phyloP scores from a whole-genome alignment of 2,113 vertebrate genomes.

The Tetrax tetrax region DNA sequence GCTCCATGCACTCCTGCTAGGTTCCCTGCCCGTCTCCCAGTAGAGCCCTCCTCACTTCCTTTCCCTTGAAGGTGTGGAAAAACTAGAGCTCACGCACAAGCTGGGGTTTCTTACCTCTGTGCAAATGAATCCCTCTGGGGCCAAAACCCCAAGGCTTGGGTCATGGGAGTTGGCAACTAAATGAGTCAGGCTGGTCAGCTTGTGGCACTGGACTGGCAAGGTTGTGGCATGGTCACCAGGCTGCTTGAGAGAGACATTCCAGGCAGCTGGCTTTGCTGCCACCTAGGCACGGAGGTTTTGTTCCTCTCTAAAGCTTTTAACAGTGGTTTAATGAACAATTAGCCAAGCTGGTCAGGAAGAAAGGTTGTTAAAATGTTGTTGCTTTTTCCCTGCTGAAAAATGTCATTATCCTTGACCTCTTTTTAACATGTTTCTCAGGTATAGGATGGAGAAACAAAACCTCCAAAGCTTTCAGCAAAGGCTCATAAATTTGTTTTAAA shows the following conservation, averaged over 20 bases:
- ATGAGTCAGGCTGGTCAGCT: neutral
- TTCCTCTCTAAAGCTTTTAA: neutral
- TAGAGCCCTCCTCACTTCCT: neutral
- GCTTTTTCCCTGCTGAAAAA: neutral
- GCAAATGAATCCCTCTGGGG: neutral
- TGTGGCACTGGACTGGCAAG: neutral
- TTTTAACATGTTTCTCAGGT: slow-evolving; percentile 7
- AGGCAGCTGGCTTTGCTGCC: neutral
- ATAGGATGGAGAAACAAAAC: slow-evolving; percentile 5
- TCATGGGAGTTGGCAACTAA: neutral
- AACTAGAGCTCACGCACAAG: neutral
- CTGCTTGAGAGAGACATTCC: neutral
- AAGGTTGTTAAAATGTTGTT: neutral
- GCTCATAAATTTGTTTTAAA: neutral
- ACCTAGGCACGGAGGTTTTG: neutral
- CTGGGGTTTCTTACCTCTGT: neutral
- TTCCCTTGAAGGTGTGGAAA: neutral
- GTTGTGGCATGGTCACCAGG: neutral
- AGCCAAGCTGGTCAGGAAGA: neutral
- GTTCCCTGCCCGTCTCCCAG: neutral
- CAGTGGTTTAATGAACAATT: neutral
- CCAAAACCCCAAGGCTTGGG: neutral
- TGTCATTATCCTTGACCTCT: neutral
- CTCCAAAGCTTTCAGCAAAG: neutral
- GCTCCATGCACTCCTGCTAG: neutral